These are phyloP conservation scores for Bhutanitis thaidina DNA, from an alignment of 2,888 invertebrate species.

Conservation along the genomic window DNA sequence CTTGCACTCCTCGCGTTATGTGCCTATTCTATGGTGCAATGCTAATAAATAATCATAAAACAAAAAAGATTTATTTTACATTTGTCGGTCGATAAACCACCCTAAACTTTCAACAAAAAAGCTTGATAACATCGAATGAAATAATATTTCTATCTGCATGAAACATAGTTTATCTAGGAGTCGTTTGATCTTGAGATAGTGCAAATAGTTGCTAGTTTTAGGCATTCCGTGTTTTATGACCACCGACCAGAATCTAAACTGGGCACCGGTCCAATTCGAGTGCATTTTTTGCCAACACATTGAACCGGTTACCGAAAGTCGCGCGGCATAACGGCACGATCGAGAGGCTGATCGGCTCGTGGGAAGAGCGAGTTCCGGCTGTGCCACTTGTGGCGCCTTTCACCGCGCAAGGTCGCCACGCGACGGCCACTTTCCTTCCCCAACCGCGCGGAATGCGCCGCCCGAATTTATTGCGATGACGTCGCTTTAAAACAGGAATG, in stretches of 20 bases:
- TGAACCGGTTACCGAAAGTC: conserved; percentile 63
- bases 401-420: conserved; percentile 74
- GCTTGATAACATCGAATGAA: not conserved
- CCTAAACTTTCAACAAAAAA: conserved; percentile 1
- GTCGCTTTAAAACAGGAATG: conserved; percentile 40
- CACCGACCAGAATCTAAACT: conserved; percentile 34
- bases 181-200: conserved; percentile 9
- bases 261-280: conserved; percentile 43
- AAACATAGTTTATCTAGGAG: conserved; percentile 1
- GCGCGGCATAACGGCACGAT: conserved; percentile 53
- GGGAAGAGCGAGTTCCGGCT: conserved; percentile 76
- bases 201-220: conserved; percentile 28
- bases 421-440: conserved; percentile 76
- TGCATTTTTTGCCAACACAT: conserved; percentile 47
- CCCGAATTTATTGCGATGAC: conserved; percentile 71
- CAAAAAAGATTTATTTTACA: not conserved
- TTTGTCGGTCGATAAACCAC: conserved; percentile 14
- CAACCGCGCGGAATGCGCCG: conserved; percentile 57
- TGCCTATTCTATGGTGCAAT: too few relatives aligned
- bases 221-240: conserved; percentile 45
- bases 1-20: too few relatives aligned
- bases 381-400: conserved; percentile 75
- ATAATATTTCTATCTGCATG: not conserved
- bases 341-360: conserved; percentile 37
- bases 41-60: conserved; percentile 1